Base-by-base conservation (phyloP, 1,140 invertebrate species). In the Anagrus nilaparvatae region DNA sequence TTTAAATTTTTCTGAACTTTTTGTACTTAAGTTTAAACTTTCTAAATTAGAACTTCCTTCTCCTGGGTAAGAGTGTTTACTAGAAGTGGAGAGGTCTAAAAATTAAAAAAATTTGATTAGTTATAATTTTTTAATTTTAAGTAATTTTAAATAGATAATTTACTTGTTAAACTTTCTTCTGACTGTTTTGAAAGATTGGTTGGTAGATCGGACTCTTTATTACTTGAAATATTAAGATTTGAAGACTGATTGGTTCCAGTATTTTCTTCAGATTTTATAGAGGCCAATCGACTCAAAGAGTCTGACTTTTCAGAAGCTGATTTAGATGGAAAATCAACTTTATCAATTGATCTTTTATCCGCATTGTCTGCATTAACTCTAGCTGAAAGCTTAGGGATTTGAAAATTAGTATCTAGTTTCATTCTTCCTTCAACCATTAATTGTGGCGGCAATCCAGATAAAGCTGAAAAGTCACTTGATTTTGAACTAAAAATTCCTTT, bases 381-480 rank as follows among this genome's bases (percentile, higher is more conserved):
- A 0, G 77, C 76, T 0, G 81, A 83, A 36, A 87, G 56, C 63
- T 88, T 88, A 0, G 85, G 85, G 54, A 88, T 88, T 67, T 88
- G 84, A 69, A 87, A 88, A 55, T 85, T 87, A 1, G 82, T 84
- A 54, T 87, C 83, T 7, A 87, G 59, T 51, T 86, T 87, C 30
- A 82, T 82, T 13, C 84, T 61, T 12, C 81, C 80, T 54, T 84
- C 82, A 46, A 84, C 78, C 23, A 78, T 65, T 0, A 72, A 40
- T 18, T 71, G 67, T 0, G 68, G 56, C 4, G 67, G 58, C 16
- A 68, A 45, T 6, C 56, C 54, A 0, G 67, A 55, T 40, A 77
- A 68, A 44, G 65, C 74, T 2, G 73, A 67, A 2, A 67, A 7
- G 21, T 16, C 27, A 17, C 50, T 59, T 78, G 60, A 58, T 53